Base-by-base conservation (phyloP, 2,888 invertebrate genomes). In the Eilema sororculum region DNA sequence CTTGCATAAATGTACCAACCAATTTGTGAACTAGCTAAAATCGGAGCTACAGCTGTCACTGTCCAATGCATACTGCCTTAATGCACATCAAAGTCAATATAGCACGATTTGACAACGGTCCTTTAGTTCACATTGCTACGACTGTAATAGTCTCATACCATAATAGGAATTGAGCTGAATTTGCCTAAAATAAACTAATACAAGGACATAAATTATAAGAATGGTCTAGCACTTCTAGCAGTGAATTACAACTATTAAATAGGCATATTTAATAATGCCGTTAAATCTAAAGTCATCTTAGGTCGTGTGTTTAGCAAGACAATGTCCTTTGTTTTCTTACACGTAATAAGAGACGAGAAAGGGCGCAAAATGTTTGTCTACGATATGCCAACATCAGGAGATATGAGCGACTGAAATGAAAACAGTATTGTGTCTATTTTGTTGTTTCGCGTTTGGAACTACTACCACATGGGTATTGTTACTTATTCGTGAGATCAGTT, bases 381-480 rank as follows among this genome's bases (percentile, higher is more conserved):
- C 84, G 75, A 77, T 81, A 84, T 85, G 76, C 74, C 78, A 75
- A 78, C 83, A 82, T 75, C 73, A 74, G 80, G 79, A 87, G 85
- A 88, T 85, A 89, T 86, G 83, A 80, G 82, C 81, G 69, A 81
- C 69, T 82, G 78, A 86, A 86, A 89, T 89, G 87, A 88, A 89
- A 88, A 79, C 82, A 73, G 80, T 80, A 76, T 74, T 78, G 75
- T 78, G 81, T 76, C 69, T 69, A 65, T 74, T 76, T 76, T 71
- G 76, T 77, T 78, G 73, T 75, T 70, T 69, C 77, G 65, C 73
- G 72, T 71, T 75, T 76, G 75, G 74, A 70, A 67, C 64, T 57
- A 62, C 56, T 65, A 59, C 46, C 30, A 46, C 20, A 63, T 67
- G 70, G 30, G 71, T 75, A 68, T 80, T 76, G 74, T 68, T 73